Base-by-base conservation (phyloP, 2,113 vertebrate genomes). In the Grus americana region DNA sequence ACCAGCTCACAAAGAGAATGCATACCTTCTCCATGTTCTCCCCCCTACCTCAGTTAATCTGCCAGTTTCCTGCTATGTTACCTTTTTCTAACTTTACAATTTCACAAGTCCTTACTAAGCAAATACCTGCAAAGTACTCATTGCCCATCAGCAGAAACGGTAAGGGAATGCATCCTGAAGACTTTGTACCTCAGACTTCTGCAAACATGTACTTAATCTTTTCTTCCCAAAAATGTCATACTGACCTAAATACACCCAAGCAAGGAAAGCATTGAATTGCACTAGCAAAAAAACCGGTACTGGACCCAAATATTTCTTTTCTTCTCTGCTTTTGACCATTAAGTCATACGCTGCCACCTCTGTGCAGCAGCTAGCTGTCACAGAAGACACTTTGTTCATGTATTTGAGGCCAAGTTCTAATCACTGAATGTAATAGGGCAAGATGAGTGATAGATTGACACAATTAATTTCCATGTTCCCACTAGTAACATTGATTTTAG, bases 401-500 rank as follows among this genome's bases (percentile, higher is more conserved):
- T 42, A 42, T 54, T 90, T 79, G 58, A 91, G 89, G 91, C 89
- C 74, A 95, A 80, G 66, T 78, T 94, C 91, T 62, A 92, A 95
- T 92, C 84, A 90, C 74, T n/a, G 67, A 68, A 85, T 30, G 62
- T 85, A 96, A 97, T 94, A 92, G 84, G n/a, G 87, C 30, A 82
- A 82, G 94, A 88, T 92, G 96, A 97, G 87, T 96, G 94, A 97
- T 79, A 86, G 94, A 96, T 54, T 95, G 96, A 97, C 92, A 96
- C 90, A 75, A 91, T 93, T 97, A 95, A 97, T 97, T 97, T 90
- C 79, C 79, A 62, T 91, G 91, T 96, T 97, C 80, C 71, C 91
- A 27, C 66, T 22, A 79, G 86, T 62, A 72, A 90, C 74, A 86
- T 20, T 88, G 92, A 95, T 92, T 96, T 96, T 73, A 93, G 86